These are phyloP conservation scores for Unio pictorum DNA, from an alignment of 2,888 invertebrate species.

Conservation along the genomic window DNA sequence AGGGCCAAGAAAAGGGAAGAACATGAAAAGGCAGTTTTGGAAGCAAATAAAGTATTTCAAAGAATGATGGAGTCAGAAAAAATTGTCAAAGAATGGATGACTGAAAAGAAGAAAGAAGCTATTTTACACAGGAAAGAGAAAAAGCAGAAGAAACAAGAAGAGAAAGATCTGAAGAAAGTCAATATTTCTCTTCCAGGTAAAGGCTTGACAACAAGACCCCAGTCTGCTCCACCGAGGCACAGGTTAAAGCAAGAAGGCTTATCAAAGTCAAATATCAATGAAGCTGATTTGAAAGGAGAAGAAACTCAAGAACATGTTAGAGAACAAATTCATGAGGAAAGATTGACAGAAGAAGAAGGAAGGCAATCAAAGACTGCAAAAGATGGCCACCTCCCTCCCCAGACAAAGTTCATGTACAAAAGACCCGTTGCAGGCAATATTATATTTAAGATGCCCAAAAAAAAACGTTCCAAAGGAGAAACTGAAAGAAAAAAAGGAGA, in stretches of 20 bases:
- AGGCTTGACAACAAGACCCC: conserved; percentile 30
- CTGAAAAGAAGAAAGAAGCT: conserved; percentile 50
- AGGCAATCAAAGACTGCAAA: conserved; percentile 22
- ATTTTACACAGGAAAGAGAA: conserved; percentile 34
- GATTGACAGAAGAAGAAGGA: conserved; percentile 26
- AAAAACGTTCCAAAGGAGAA: conserved; percentile 36
- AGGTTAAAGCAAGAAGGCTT: conserved; percentile 20
- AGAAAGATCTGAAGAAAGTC: conserved; percentile 16
- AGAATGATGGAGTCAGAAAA: conserved; percentile 41
- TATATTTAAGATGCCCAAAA: conserved; percentile 41
- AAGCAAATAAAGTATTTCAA: conserved; percentile 46
- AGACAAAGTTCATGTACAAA: conserved; percentile 60
- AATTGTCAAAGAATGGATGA: conserved; percentile 53
- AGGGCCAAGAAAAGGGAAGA: conserved; percentile 48
- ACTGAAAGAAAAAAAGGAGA: conserved; percentile 27
- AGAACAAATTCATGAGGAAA: conserved; percentile 21
- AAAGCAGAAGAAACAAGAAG: conserved; percentile 14
- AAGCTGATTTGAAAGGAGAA: conserved; percentile 12
- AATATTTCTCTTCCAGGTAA: conserved; percentile 29
- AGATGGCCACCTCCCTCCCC: conserved; percentile 35
- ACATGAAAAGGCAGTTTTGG: conserved; percentile 41
- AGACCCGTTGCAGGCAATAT: conserved; percentile 58
- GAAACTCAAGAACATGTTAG: conserved; percentile 21
- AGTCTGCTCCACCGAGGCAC: conserved; percentile 29
- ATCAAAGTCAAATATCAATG: conserved; percentile 5